Conservation (phyloP, 1,140 invertebrate species). For the Galendromus occidentalis region DNA sequence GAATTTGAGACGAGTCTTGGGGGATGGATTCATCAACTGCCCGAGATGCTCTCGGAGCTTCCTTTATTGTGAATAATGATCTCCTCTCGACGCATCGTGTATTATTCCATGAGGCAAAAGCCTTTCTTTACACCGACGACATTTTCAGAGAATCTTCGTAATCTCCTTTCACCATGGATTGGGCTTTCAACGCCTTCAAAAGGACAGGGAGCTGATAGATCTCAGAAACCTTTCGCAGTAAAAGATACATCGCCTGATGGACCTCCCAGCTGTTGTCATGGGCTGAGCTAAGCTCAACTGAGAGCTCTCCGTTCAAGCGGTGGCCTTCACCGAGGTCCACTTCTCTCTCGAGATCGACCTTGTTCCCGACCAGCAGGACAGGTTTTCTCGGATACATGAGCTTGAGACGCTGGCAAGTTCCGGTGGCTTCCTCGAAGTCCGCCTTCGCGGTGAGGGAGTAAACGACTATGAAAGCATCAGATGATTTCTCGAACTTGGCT, state of each 20-base stretch:
- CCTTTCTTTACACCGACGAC: not conserved
- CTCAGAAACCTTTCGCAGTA: not conserved
- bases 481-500: not conserved
- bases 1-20: no score
- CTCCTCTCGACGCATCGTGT: no score
- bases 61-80: no score
- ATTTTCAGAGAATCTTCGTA: not conserved
- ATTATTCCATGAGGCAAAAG: no score
- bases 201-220: not conserved
- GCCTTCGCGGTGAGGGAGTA: not conserved
- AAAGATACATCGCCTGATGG: slow-evolving; percentile 3
- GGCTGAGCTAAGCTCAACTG: not conserved
- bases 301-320: not conserved
- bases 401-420: not conserved
- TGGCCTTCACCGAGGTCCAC: not conserved
- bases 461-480: slow-evolving; percentile 3
- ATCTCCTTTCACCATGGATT: not conserved
- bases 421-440: not conserved
- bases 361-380: not conserved
- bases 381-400: not conserved
- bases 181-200: not conserved
- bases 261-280: not conserved
- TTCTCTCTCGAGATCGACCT: not conserved
- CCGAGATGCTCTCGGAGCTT: no score
- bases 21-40: no score